Conservation (phyloP, 1,140 invertebrate genomes). For the Tachypleus tridentatus region DNA sequence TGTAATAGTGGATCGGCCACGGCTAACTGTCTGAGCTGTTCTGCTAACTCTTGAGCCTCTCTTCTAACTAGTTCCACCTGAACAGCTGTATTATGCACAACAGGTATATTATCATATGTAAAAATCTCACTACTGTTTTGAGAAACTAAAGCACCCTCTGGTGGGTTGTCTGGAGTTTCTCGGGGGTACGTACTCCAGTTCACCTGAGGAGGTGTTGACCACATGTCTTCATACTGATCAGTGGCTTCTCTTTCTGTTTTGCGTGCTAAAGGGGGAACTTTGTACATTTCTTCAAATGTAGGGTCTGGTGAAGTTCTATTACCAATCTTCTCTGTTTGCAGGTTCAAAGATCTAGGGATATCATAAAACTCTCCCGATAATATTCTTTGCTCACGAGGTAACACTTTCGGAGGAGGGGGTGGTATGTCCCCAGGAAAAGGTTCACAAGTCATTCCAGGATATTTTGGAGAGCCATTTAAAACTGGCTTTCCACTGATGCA, state of each 20-base stretch:
- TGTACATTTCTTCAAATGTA: conserved; percentile 14
- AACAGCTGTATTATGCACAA: too few relatives aligned
- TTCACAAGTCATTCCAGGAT: conserved; percentile 10
- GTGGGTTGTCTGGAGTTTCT: background rate
- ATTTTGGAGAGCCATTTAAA: conserved; percentile 19
- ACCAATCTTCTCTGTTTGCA: background rate
- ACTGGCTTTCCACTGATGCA: conserved; percentile 65
- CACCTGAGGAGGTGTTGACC: conserved; percentile 33
- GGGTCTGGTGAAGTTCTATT: conserved; percentile 8
- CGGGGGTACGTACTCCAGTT: conserved; percentile 45
- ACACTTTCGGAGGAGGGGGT: conserved; percentile 11
- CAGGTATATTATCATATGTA: too few relatives aligned
- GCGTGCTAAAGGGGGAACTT: conserved; percentile 3
- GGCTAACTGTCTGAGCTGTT: too few relatives aligned
- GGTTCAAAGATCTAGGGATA: conserved; percentile 15
- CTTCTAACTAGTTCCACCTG: too few relatives aligned
- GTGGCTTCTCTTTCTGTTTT: background rate
- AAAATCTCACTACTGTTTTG: too few relatives aligned
- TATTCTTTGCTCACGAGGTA: conserved; percentile 10
- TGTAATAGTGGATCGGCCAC: too few relatives aligned
- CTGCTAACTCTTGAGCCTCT: too few relatives aligned
- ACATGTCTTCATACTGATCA: conserved; percentile 19
- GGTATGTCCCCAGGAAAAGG: conserved; percentile 21
- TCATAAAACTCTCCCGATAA: conserved; percentile 21
- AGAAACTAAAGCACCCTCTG: too few relatives aligned